phyloP scores from a whole-genome alignment of 2,797 vertebrate genomes.

The Enteromius argenteus region DNA sequence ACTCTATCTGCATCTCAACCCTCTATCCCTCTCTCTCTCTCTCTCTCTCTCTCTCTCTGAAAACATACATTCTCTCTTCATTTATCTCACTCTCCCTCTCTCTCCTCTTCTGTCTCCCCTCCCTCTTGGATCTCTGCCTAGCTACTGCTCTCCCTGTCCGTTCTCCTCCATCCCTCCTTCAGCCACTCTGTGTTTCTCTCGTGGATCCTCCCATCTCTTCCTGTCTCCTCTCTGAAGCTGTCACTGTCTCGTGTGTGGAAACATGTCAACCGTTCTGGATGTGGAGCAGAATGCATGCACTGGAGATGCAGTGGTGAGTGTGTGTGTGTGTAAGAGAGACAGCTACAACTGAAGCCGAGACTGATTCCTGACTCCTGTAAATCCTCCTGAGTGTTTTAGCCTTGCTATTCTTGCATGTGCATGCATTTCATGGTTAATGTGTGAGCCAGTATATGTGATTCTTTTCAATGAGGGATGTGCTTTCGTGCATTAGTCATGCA shows the following conservation, averaged over 20 bases:
- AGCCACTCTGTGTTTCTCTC: conserved; percentile 60
- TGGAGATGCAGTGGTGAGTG: conserved; percentile 83
- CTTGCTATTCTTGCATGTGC: background rate
- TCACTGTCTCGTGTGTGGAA: conserved; percentile 73
- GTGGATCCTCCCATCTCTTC: conserved; percentile 60
- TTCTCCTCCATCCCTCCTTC: conserved; percentile 56
- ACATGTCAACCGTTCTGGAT: conserved; percentile 84
- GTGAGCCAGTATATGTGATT: background rate
- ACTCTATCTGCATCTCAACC: conserved; percentile 67
- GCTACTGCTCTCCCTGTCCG: conserved; percentile 45
- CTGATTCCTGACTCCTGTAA: background rate
- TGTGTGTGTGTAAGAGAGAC: conserved; percentile 25
- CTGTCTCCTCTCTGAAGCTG: conserved; percentile 62
- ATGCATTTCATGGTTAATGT: background rate
- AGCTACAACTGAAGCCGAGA: background rate
- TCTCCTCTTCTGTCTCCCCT: conserved; percentile 52
- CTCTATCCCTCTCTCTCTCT: conserved; percentile 45
- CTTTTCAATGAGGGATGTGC: background rate
- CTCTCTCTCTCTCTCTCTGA: conserved; percentile 62
- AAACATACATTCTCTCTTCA: conserved; percentile 57
- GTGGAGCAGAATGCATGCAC: conserved; percentile 82
- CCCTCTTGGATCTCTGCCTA: conserved; percentile 51
- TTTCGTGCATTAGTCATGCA: conserved; percentile 36
- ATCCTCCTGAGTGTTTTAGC: background rate
- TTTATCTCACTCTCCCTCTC: conserved; percentile 64